Conservation (phyloP, 2,113 vertebrate species). For the Leucopternis melanops region DNA sequence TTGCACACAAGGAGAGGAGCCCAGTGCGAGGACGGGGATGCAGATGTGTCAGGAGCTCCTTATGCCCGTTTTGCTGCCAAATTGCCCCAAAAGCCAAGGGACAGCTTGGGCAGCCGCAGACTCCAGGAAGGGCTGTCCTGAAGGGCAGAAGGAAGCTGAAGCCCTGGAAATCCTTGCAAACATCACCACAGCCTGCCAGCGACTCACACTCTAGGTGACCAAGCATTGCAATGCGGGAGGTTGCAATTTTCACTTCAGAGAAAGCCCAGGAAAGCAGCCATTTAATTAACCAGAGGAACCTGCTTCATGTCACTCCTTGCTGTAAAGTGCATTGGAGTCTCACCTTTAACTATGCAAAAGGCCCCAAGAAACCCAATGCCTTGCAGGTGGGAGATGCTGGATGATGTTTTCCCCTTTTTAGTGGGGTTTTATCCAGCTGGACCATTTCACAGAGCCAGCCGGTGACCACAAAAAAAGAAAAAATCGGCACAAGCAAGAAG, state of each 20-base stretch:
- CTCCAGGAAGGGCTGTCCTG: neutral
- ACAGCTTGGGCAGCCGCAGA: neutral
- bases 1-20: neutral
- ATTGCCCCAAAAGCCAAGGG: neutral
- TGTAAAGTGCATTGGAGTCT: neutral
- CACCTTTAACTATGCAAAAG: neutral
- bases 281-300: neutral
- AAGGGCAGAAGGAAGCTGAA: neutral
- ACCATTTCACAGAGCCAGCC: neutral
- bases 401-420: neutral
- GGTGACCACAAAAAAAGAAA: neutral
- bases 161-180: neutral
- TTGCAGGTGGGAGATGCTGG: neutral
- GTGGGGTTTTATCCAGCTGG: neutral
- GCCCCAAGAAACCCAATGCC: neutral
- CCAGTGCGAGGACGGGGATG: too few relatives aligned
- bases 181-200: neutral
- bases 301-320: neutral
- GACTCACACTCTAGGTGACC: rapidly evolving
- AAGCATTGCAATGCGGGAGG: rapidly evolving
- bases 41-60: neutral
- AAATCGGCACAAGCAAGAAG: neutral
- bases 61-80: neutral
- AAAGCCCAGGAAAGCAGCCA: neutral
- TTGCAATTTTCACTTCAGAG: neutral